These are phyloP conservation scores for Nesoenas mayeri DNA, from an alignment of 2,113 vertebrate genomes.

Conservation along the genomic window DNA sequence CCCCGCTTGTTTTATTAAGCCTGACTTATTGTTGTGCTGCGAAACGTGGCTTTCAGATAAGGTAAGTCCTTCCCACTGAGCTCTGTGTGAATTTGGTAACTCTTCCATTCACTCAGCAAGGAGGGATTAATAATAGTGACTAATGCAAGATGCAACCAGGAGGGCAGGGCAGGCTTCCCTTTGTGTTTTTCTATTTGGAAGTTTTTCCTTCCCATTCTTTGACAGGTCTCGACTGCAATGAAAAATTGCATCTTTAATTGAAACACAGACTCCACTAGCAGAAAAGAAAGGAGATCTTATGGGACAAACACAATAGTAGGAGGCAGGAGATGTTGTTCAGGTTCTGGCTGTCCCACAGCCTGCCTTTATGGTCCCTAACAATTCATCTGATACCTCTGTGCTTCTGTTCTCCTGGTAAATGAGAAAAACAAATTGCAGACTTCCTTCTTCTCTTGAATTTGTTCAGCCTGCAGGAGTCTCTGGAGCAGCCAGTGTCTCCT, in stretches of 20 bases:
- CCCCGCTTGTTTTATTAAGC: not conserved
- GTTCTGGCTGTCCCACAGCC: not conserved
- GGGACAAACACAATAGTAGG: not conserved
- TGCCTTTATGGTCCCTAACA: not conserved
- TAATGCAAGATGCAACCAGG: not conserved
- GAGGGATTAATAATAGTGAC: not conserved
- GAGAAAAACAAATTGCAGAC: constrained; percentile 50
- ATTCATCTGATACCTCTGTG: not conserved
- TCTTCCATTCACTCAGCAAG: not conserved
- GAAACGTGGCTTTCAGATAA: not conserved
- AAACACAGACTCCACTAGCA: not conserved
- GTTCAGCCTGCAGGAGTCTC: not conserved
- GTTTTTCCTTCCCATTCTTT: not conserved
- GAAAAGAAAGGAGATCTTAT: not conserved
- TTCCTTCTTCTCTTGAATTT: constrained; percentile 25
- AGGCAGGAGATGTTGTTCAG: not conserved
- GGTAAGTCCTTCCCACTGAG: not conserved
- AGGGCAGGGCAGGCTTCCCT: not conserved
- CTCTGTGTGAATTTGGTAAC: not conserved
- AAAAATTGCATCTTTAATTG: constrained; percentile 25
- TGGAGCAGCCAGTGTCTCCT: not conserved
- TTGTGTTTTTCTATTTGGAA: not conserved
- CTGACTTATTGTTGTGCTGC: not conserved
- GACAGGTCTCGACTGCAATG: not conserved
- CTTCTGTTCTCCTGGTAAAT: constrained; percentile 44